Evolutionary conservation across 2,888 invertebrate species (phyloP).

Genomic region (Drosophila mettleri): DNA sequence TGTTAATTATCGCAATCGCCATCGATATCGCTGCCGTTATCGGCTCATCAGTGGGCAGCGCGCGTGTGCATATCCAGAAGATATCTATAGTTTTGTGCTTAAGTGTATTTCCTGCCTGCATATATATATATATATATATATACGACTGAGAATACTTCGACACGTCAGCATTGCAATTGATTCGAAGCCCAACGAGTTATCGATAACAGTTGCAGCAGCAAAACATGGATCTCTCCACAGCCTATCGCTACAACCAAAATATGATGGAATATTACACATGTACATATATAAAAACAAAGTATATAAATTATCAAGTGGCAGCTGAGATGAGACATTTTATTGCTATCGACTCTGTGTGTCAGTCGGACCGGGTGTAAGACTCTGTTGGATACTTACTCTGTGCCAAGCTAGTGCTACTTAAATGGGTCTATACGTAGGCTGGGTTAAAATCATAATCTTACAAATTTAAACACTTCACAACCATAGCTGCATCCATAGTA

Average conservation of each 20-base stretch:
- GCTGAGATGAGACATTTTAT: no score
- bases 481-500: no score
- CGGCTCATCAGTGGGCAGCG: background rate
- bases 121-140: background rate
- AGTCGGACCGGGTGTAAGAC: no score
- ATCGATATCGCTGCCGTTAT: conserved; percentile 15
- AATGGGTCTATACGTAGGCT: no score
- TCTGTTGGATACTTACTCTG: no score
- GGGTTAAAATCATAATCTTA: no score
- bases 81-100: background rate
- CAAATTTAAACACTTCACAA: no score
- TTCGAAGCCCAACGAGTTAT: background rate
- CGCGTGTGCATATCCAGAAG: background rate
- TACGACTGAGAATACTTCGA: background rate
- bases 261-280: conserved; percentile 99
- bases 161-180: background rate
- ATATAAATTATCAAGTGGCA: no score
- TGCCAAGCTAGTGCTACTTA: no score
- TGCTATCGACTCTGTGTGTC: no score
- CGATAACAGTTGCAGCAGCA: background rate
- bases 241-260: conserved; percentile 98
- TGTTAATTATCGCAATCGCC: conserved; percentile 21
- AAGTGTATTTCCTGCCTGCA: background rate
- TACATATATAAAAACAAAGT: conserved; percentile 85
- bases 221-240: conserved; percentile 93